Evolutionary conservation across 2,888 invertebrate species (phyloP).

Genomic region (Diarsia mendica): DNA sequence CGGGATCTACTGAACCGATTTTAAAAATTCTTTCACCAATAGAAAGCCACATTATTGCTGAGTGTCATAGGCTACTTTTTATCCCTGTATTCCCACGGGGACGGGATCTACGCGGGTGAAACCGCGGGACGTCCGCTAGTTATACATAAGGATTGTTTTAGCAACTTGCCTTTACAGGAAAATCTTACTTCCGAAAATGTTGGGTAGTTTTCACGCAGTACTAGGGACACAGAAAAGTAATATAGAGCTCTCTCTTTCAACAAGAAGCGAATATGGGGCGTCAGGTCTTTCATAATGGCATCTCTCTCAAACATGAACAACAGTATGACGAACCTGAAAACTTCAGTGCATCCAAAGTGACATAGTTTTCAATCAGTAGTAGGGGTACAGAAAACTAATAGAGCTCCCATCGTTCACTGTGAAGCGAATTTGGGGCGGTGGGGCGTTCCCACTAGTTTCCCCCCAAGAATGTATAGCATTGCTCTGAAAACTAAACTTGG

Average conservation of each 20-base stretch:
- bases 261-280: neutral
- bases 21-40: too few relatives aligned
- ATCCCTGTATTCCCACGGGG: too few relatives aligned
- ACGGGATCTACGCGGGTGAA: too few relatives aligned
- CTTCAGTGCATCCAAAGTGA: too few relatives aligned
- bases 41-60: too few relatives aligned
- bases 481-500: neutral
- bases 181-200: neutral
- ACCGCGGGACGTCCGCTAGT: too few relatives aligned
- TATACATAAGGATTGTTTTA: constrained; percentile 1
- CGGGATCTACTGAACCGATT: too few relatives aligned
- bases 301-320: neutral
- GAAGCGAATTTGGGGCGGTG: too few relatives aligned
- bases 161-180: neutral
- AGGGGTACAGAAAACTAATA: neutral
- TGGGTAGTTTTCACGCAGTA: neutral
- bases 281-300: neutral
- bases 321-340: too few relatives aligned
- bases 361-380: neutral
- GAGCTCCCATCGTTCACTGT: neutral
- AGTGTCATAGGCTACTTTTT: too few relatives aligned
- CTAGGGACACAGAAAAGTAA: neutral
- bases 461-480: neutral
- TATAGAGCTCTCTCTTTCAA: neutral
- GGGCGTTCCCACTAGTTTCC: neutral